Evolutionary conservation across 2,797 vertebrate genomes (phyloP).

Genomic region (Tragelaphus eurycerus): DNA sequence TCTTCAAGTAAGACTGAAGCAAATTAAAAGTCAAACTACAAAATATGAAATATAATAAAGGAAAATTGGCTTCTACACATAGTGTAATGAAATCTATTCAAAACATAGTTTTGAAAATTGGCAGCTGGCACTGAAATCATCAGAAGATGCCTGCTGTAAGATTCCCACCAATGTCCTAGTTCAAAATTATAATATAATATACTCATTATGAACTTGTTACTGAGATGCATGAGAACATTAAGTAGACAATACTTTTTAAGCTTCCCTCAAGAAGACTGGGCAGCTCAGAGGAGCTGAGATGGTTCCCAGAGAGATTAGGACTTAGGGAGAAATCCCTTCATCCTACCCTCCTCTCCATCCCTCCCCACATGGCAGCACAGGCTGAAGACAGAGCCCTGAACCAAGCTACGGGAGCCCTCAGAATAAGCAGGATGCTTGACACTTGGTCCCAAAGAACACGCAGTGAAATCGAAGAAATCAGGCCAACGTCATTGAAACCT

Average conservation of each 20-base stretch:
- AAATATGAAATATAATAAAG: conserved; percentile 83
- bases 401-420: not conserved
- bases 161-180: conserved; percentile 67
- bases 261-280: not conserved
- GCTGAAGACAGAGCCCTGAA: not conserved
- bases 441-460: not conserved
- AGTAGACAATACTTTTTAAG: not conserved
- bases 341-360: not conserved
- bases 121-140: conserved; percentile 81
- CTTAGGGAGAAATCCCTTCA: not conserved
- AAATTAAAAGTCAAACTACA: conserved; percentile 80
- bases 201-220: conserved; percentile 53
- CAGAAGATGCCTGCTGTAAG: conserved; percentile 70
- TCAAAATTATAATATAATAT: conserved; percentile 65
- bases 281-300: not conserved
- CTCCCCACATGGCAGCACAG: not conserved
- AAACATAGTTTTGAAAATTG: conserved; percentile 83
- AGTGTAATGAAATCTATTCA: conserved; percentile 82
- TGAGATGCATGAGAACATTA: conserved; percentile 68
- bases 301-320: not conserved
- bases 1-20: conserved; percentile 80
- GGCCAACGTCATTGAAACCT: not conserved
- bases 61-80: conserved; percentile 81
- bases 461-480: not conserved
- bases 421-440: not conserved